A percentile compares a stretch with the other conserved stretches of the same genome.
Conservation (phyloP, 2,888 invertebrate genomes). For the Philopedon plagiatum region DNA sequence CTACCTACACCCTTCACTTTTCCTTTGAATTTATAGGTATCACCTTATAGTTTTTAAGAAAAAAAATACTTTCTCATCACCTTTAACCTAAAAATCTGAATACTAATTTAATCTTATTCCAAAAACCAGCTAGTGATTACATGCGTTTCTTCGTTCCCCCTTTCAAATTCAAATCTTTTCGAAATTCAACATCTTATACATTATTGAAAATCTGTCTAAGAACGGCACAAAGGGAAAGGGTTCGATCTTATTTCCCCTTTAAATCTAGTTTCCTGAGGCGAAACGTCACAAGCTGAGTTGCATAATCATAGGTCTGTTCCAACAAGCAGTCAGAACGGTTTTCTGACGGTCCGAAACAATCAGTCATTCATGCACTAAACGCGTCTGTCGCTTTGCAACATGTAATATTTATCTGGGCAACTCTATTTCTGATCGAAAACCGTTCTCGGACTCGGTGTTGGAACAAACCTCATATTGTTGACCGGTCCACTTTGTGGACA, state of each 20-base stretch:
- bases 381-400: no score
- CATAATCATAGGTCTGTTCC: slow-evolving; percentile 31
- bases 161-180: slow-evolving; percentile 15
- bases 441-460: no score
- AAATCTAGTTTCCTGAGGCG: slow-evolving; percentile 22
- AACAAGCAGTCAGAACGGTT: no score
- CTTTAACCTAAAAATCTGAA: slow-evolving; percentile 23
- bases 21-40: no score
- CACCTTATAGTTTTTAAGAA: no score
- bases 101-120: slow-evolving; percentile 16
- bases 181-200: slow-evolving; percentile 22
- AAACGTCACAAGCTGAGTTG: slow-evolving; percentile 14
- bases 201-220: slow-evolving; percentile 25
- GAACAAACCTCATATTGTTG: slow-evolving; percentile 19
- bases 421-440: no score
- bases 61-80: slow-evolving; percentile 17
- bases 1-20: no score
- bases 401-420: no score
- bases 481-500: slow-evolving; percentile 31
- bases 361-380: no score
- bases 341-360: no score
- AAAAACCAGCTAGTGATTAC: slow-evolving; percentile 23
- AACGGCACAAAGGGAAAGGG: slow-evolving; percentile 21
- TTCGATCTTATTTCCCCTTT: slow-evolving; percentile 37
- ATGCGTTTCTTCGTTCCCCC: slow-evolving; percentile 6